These are phyloP conservation scores for Heliothis peltigera DNA, from an alignment of 2,888 invertebrate genomes.

Conservation along the genomic window DNA sequence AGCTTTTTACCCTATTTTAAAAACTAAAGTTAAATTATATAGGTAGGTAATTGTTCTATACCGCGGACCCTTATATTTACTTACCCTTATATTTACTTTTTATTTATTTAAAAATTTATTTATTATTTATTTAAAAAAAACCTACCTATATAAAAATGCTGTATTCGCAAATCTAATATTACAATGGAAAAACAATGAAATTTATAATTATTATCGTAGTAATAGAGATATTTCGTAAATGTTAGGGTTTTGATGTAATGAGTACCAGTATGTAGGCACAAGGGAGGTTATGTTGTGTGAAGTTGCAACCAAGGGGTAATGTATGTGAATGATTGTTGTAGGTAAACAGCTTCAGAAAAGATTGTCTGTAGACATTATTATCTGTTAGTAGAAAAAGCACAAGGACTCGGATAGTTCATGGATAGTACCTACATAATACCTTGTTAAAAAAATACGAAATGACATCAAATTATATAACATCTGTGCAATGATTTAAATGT, in stretches of 20 bases:
- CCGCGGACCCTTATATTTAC: neutral
- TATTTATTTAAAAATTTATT: too few species aligned
- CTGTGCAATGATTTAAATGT: too few species aligned
- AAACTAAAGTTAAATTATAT: too few species aligned
- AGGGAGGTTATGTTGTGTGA: neutral
- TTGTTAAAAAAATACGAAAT: too few species aligned
- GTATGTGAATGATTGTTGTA: neutral
- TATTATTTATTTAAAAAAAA: neutral
- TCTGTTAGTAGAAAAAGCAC: too few species aligned
- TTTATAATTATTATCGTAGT: constrained; percentile 27
- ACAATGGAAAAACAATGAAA: constrained; percentile 17
- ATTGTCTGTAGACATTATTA: too few species aligned
- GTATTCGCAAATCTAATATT: neutral
- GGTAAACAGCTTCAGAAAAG: neutral
- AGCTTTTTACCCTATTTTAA: constrained; percentile 30
- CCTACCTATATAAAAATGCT: neutral
- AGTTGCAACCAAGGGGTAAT: neutral
- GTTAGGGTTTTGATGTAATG: neutral
- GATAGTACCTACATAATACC: too few species aligned
- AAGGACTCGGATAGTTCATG: too few species aligned
- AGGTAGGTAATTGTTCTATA: neutral
- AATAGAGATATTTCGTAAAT: neutral
- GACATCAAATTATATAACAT: too few species aligned
- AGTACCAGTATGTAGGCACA: neutral
- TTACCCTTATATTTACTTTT: too few species aligned